Evolutionary conservation across 2,113 vertebrate genomes (phyloP), one percentile per base, ranked within the genome.

Genomic region (Zingel zingel): DNA sequence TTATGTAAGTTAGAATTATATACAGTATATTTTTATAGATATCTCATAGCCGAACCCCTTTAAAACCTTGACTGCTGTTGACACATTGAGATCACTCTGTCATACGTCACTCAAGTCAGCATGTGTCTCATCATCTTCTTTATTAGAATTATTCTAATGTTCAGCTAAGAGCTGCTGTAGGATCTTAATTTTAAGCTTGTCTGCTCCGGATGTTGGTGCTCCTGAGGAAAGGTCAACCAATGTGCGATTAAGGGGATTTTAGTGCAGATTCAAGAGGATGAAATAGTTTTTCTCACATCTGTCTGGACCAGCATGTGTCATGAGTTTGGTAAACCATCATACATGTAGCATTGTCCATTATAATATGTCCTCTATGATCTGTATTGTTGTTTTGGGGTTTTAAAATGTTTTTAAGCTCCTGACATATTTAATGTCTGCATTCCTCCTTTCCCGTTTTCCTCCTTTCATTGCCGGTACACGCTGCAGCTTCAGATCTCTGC

Each of bases 401-500:
- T 62, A 61, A 23, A 73, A 58, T 36, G 7, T 36, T 36, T 36
- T 36, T 36, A 14, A 33, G 27, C 25, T 53, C 39, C 58, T 62
- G 39, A 62, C 3, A 23, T 25, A 21, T 69, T 64, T 77, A 11
- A 27, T 23, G 45, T 66, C 7, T 36, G 9, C 3, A 21, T 33
- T 6, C 33, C 33, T 23, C 48, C 3, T 71, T 59, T 61, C 61
- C 54, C 7, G 53, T 21, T 45, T 53, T 15, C 63, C 25, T 19
- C 47, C 5, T 21, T 11, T 47, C 6, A n/a, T n/a, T 25, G 18
- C 19, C 7, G 16, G 25, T 2, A 39, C 58, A 36, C 19, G 1
- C 18, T 23, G 72, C 21, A 39, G 19, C 47, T 53, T 61, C 25
- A 72, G 27, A 85, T 33, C 39, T 68, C 18, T 39, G n/a, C 4